Evolutionary conservation across 2,888 invertebrate genomes (phyloP), one percentile per base, ranked within the genome.

Genomic region (Encarsia formosa): DNA sequence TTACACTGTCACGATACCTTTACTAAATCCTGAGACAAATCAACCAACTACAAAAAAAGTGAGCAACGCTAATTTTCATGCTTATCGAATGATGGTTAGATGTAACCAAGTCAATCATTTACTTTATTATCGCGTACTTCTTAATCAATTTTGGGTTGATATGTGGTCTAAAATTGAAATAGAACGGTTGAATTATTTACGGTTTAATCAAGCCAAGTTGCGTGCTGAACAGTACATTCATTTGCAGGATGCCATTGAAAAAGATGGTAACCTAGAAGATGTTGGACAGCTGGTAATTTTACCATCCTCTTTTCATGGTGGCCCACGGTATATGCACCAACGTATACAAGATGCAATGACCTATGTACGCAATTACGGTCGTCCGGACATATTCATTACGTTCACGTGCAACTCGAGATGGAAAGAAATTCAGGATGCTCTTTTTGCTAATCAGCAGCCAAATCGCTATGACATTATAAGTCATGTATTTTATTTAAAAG

Each of bases 361-460:
- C 22, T 9, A 23, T 8, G 34, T 44, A 16, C 31, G 20, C 16
- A 18, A 15, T 3, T 32, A 16, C 3, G 20, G 44, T 3, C 31
- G 20, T 13, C 32, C 44, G 5, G 42, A 42, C 20, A 13, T 42
- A 19, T 42, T 42, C 18, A 23, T 26, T n/a, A 41, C 44, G 13
- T 32, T 44, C 32, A 32, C 32, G 22, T 32, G 32, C n/a, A 44
- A 34, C 19, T 20, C 42, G 11, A 26, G 18, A 5, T 42, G 42
- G 11, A 6, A 5, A 15, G 41, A 41, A 41, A 26, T 41, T n/a
- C 3, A 6, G n/a, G 44, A 44, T 32, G 32, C 19, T 32, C 3
- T 44, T 8, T 5, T 20, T 20, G 13, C 4, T 19, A 13, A 32
- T 34, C 32, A 44, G 32, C n/a, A 9, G 5, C 5, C 44, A 22